Evolutionary conservation across 35 echinoderm and acorn worm species (phyloP), one percentile per base, ranked within the genome.

Genomic region (Lytechinus pictus): DNA sequence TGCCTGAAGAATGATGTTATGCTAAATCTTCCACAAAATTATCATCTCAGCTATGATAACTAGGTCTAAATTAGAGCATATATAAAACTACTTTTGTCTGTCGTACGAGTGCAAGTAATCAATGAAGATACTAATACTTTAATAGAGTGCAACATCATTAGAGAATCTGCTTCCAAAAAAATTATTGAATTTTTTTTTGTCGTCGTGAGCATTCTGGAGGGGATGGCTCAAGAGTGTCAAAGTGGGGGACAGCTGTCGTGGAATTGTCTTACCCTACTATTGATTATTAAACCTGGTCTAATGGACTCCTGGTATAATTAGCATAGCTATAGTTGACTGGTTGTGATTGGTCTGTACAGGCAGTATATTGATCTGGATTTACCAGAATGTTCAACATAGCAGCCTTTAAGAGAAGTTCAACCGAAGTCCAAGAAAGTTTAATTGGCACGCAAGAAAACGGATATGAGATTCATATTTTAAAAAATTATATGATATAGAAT

Each of bases 281-380:
- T 90, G 88, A 90, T 90, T 90, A 52, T 14, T 13, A 90, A 90
- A 90, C 88, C 52, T 28, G 24, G 88, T 90, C 52, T 90, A 90
- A 90, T 90, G 88, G 88, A 90, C 88, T 90, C 66, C 88, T 90
- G 88, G 88, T 90, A 44, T 44, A 90, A 90, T 90, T 52, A 21
- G 33, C 52, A 54, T 12, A 24, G 66, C 66, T 79, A 21, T 52
- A 44, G 88, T 90, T 44, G 29, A 90, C 52, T 44, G 88, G 12
- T 90, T 90, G 88, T 12, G 88, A 90, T 44, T 90, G 88, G 28
- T 33, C 88, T 51, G 3, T 90, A 9, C 86, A 8, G 88, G 88
- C 6, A 51, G 27, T 4, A 33, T 90, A 90, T 90, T 90, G 88
- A 90, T 90, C 27, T 28, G 27, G 88, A 8, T 52, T 28, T 33